These are phyloP conservation scores for Allophyes oxyacanthae DNA, from an alignment of 2,888 invertebrate species.

Conservation along the genomic window DNA sequence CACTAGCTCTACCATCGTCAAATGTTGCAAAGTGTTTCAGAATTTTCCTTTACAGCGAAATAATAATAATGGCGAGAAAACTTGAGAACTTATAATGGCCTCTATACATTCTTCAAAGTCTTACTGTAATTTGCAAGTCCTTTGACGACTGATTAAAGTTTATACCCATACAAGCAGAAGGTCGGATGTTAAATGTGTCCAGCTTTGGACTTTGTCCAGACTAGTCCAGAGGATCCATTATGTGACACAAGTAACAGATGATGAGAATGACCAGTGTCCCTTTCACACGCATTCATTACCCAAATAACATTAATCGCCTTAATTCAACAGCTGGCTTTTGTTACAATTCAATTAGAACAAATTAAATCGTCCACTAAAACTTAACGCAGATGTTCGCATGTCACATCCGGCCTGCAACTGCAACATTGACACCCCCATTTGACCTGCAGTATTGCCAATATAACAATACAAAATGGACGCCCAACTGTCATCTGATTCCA, in stretches of 20 bases:
- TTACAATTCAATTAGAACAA: conserved; percentile 51
- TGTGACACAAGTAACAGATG: conserved; percentile 30
- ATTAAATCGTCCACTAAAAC: conserved; percentile 43
- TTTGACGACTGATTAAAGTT: too few relatives aligned
- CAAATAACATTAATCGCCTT: conserved; percentile 34
- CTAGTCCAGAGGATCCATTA: not conserved
- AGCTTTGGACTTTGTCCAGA: not conserved
- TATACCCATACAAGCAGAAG: too few relatives aligned
- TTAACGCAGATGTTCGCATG: conserved; percentile 51
- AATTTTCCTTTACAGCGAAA: too few relatives aligned
- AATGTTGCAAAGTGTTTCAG: too few relatives aligned
- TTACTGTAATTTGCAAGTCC: too few relatives aligned
- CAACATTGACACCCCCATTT: conserved; percentile 37
- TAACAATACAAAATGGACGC: conserved; percentile 76
- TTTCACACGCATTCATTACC: conserved; percentile 31
- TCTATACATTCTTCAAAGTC: too few relatives aligned
- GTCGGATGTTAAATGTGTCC: not conserved
- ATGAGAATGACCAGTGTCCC: conserved; percentile 27
- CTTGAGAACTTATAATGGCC: too few relatives aligned
- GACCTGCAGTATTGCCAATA: conserved; percentile 72
- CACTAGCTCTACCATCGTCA: too few relatives aligned
- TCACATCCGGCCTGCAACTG: conserved; percentile 39
- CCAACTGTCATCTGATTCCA: conserved; percentile 78
- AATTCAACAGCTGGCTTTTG: conserved; percentile 50
- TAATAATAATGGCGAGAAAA: too few relatives aligned